These are phyloP conservation scores for Dendroctonus ponderosae DNA, from an alignment of 1,140 invertebrate species.

Conservation along the genomic window DNA sequence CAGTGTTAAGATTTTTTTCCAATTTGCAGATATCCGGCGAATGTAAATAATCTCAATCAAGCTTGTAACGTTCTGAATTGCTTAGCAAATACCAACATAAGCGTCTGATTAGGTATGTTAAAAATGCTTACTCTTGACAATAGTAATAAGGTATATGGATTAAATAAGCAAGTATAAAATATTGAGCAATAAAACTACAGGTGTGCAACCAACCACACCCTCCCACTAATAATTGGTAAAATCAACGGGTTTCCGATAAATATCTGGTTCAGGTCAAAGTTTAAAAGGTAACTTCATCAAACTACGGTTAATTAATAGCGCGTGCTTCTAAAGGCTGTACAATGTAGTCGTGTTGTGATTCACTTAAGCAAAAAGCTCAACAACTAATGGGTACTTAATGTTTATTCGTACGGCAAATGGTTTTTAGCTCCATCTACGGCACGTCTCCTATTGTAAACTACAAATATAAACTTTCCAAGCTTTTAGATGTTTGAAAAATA, in stretches of 20 bases:
- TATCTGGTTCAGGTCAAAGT: conserved; percentile 34
- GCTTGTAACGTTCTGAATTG: too few relatives aligned
- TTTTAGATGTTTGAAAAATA: conserved; percentile 28
- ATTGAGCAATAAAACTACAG: conserved; percentile 39
- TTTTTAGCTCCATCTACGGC: conserved; percentile 8
- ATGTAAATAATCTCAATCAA: too few relatives aligned
- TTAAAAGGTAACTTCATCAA: conserved; percentile 25
- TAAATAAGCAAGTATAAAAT: conserved; percentile 32
- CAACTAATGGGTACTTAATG: conserved; percentile 31
- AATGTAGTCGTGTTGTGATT: conserved; percentile 45
- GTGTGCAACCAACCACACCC: conserved; percentile 18
- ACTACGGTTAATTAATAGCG: conserved; percentile 41
- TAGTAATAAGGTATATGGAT: conserved; percentile 15
- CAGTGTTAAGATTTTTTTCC: too few relatives aligned
- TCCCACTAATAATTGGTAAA: conserved; percentile 2
- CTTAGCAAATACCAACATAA: too few relatives aligned
- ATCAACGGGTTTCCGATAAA: conserved; percentile 24
- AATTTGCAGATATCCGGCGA: too few relatives aligned
- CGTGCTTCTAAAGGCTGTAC: conserved; percentile 41
- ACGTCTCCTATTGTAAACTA: conserved; percentile 23
- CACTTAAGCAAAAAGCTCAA: conserved; percentile 40
- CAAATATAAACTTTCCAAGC: conserved; percentile 19
- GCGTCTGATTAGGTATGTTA: neutral
- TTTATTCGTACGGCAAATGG: conserved; percentile 24
- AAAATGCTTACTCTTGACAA: conserved; percentile 27